Evolutionary conservation across 2,797 vertebrate genomes (phyloP).

Genomic region (Clarias laeviceps): DNA sequence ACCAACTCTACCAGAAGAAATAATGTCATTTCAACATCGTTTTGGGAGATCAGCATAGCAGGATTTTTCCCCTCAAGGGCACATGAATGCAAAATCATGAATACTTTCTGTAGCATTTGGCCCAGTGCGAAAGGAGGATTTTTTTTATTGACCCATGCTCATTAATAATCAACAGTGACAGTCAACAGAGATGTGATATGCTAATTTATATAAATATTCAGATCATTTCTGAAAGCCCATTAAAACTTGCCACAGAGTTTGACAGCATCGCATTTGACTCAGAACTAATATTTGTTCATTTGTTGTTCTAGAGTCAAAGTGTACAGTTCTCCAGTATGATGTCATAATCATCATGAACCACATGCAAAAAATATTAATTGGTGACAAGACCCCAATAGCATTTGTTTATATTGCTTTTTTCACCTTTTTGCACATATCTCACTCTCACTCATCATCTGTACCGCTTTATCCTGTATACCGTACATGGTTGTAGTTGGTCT

Average conservation of each 20-base stretch:
- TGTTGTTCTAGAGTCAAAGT: not conserved
- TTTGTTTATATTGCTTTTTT: not conserved
- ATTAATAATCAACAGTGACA: not conserved
- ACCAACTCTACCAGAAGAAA: slow-evolving; percentile 5
- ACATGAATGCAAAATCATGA: slow-evolving; percentile 3
- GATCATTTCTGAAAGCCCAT: not conserved
- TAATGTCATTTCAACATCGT: not conserved
- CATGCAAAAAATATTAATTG: not conserved
- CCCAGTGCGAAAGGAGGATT: not conserved
- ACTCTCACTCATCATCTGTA: too few species aligned
- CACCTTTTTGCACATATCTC: not conserved
- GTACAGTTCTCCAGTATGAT: not conserved
- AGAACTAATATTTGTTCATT: not conserved
- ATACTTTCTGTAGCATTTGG: not conserved
- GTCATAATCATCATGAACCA: not conserved
- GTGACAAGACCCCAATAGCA: not conserved
- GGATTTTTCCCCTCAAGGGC: not conserved
- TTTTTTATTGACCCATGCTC: not conserved
- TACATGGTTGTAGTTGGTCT: too few species aligned
- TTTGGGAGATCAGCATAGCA: not conserved
- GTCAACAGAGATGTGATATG: not conserved
- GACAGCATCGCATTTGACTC: not conserved
- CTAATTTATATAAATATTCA: not conserved
- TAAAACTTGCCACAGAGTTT: not conserved
- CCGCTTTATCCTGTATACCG: too few species aligned